phyloP scores from a whole-genome alignment of 2,113 vertebrate species.

The Pimephales promelas region DNA sequence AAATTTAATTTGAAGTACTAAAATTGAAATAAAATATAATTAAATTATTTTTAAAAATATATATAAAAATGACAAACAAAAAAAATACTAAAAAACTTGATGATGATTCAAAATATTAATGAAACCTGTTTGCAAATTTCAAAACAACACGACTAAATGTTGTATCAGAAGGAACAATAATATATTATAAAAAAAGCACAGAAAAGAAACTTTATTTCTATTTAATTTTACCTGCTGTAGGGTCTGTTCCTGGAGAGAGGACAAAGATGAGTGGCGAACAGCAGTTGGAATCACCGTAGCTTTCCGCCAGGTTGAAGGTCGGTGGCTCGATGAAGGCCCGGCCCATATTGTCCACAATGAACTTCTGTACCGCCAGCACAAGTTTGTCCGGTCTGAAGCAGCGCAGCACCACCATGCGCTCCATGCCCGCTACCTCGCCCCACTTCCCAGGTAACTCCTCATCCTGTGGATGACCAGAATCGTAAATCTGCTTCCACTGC shows the following conservation, averaged over 20 bases:
- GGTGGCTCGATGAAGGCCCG: conserved; percentile 83
- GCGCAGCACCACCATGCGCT: conserved; percentile 82
- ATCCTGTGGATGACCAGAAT: conserved; percentile 82
- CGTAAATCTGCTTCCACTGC: conserved; percentile 85
- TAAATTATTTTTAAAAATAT: background rate
- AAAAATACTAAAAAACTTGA: background rate
- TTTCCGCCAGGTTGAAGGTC: conserved; percentile 87
- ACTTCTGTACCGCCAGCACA: conserved; percentile 81
- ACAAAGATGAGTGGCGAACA: conserved; percentile 90
- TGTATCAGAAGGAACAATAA: too few relatives aligned
- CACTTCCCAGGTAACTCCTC: conserved; percentile 81
- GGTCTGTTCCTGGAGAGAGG: conserved; percentile 89
- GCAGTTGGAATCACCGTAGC: conserved; percentile 87
- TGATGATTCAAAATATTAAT: background rate
- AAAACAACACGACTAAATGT: background rate
- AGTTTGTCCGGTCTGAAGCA: conserved; percentile 92
- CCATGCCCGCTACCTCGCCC: conserved; percentile 73
- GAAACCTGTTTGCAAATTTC: background rate
- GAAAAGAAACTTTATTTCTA: background rate
- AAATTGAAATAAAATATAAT: background rate
- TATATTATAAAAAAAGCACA: too few relatives aligned
- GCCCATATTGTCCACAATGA: conserved; percentile 85
- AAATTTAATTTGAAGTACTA: background rate
- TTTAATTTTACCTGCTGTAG: conserved; percentile 89
- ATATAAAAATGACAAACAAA: too few relatives aligned